Percentiles rank a stretch among this genome's conserved stretches.
Evolutionary conservation across 2,888 invertebrate genomes (phyloP).

Genomic region (Dichetophora obliterata): DNA sequence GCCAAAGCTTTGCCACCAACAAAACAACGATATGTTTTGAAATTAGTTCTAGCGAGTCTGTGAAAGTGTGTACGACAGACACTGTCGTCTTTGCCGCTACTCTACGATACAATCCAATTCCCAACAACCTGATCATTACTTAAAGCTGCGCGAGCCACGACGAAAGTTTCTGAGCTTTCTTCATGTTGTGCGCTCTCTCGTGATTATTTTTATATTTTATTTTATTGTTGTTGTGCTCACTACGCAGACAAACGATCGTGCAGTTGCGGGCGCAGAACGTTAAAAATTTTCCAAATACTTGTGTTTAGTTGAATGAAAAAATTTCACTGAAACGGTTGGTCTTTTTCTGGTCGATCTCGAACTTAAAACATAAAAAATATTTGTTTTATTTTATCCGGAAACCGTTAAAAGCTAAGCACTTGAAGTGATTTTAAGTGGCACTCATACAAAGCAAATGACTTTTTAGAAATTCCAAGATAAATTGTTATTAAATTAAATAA

Average conservation of each 20-base stretch:
- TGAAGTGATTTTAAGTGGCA: not conserved
- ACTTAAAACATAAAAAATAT: not conserved
- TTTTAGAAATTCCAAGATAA: not conserved
- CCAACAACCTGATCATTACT: slow-evolving; percentile 20
- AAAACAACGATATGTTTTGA: slow-evolving; percentile 64
- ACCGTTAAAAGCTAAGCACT: slow-evolving; percentile 4
- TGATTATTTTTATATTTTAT: not conserved
- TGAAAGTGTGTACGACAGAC: slow-evolving; percentile 61
- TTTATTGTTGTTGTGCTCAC: slow-evolving; percentile 19
- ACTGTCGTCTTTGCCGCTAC: not conserved
- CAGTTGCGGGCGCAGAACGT: slow-evolving; percentile 30
- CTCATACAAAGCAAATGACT: not conserved
- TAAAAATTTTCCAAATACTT: slow-evolving; percentile 39
- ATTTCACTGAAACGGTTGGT: slow-evolving; percentile 57
- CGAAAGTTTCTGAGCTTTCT: slow-evolving; percentile 41
- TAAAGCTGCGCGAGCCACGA: slow-evolving; percentile 30
- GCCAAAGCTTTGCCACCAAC: slow-evolving; percentile 45
- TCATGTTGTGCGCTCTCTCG: slow-evolving; percentile 2
- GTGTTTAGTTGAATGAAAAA: slow-evolving; percentile 49
- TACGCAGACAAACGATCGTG: not conserved
- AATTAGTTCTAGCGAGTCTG: slow-evolving; percentile 68
- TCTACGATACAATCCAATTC: slow-evolving; percentile 49
- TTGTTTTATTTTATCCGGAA: slow-evolving; percentile 16
- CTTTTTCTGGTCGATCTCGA: slow-evolving; percentile 2
- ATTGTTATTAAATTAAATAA: too few relatives aligned